Evolutionary conservation across 2,797 vertebrate genomes (phyloP).

Genomic region (Benthosema pterotum): DNA sequence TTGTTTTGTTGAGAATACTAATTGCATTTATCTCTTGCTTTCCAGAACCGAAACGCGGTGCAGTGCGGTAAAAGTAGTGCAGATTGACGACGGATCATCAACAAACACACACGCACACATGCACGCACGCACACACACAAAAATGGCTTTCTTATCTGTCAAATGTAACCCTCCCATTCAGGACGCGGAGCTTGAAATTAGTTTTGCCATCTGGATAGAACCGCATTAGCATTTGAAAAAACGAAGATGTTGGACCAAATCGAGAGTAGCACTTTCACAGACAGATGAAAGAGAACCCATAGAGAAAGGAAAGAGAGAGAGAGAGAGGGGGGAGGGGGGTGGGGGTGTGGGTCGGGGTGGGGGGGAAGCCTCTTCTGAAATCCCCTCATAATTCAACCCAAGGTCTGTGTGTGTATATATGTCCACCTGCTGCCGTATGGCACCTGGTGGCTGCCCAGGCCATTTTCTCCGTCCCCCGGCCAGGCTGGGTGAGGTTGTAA

Average conservation of each 20-base stretch:
- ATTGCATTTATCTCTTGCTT: too few relatives aligned
- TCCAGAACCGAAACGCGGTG: too few relatives aligned
- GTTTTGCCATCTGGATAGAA: slow-evolving; percentile 70
- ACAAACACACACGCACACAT: slow-evolving; percentile 3
- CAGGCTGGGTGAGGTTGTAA: slow-evolving; percentile 56
- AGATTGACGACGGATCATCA: background rate
- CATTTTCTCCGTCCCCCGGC: slow-evolving; percentile 57
- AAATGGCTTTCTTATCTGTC: slow-evolving; percentile 35
- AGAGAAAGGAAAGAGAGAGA: slow-evolving; percentile 11
- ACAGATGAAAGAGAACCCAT: slow-evolving; percentile 51
- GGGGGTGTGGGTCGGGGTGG: too few relatives aligned
- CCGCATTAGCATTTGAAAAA: slow-evolving; percentile 73
- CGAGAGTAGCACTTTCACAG: slow-evolving; percentile 58
- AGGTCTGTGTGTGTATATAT: slow-evolving; percentile 55
- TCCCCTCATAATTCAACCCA: slow-evolving; percentile 53
- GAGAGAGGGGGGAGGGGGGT: too few relatives aligned
- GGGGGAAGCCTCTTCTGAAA: slow-evolving; percentile 41
- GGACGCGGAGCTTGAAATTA: slow-evolving; percentile 70
- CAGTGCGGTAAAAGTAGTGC: background rate
- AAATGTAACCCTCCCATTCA: slow-evolving; percentile 57
- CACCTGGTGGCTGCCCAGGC: slow-evolving; percentile 45
- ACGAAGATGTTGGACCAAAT: slow-evolving; percentile 57
- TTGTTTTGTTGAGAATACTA: too few relatives aligned
- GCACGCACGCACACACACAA: background rate
- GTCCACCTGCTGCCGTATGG: slow-evolving; percentile 63